Conservation (phyloP, 2,113 vertebrate genomes). For the Polyodon spathula region DNA sequence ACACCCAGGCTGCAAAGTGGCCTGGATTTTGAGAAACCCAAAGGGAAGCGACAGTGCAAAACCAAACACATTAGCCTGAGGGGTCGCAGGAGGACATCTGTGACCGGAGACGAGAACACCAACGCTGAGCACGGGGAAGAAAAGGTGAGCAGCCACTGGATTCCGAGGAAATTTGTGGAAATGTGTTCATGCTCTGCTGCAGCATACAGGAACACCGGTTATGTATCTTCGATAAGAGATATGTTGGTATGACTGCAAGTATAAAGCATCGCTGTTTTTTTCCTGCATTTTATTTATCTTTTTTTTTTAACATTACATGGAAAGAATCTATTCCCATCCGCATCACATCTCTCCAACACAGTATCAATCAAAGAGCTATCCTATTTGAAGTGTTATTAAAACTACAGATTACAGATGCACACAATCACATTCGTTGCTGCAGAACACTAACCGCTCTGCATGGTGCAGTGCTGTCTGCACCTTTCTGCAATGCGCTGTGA, state of each 20-base stretch:
- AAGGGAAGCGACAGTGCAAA: slow-evolving; percentile 96
- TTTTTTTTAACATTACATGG: neutral
- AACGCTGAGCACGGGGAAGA: slow-evolving; percentile 61
- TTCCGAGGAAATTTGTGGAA: neutral
- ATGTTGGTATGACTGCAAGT: too few relatives aligned
- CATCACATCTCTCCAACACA: neutral
- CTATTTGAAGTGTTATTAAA: neutral
- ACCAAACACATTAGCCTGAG: slow-evolving; percentile 90
- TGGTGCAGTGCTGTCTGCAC: neutral
- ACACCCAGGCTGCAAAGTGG: slow-evolving; percentile 73
- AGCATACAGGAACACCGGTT: too few relatives aligned
- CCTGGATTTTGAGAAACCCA: slow-evolving; percentile 86
- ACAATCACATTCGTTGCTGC: neutral
- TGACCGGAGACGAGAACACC: slow-evolving; percentile 53
- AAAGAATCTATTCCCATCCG: neutral
- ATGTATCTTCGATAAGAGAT: too few relatives aligned
- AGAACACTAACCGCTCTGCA: neutral
- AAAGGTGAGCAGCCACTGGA: slow-evolving; percentile 51
- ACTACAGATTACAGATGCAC: neutral
- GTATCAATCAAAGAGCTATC: neutral
- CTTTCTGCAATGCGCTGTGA: neutral
- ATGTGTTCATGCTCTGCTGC: too few relatives aligned
- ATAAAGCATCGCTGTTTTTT: too few relatives aligned
- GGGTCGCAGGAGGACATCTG: slow-evolving; percentile 61
- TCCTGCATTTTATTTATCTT: too few relatives aligned